Conservation (phyloP, 1,140 invertebrate species). For the Saccostrea cuccullata region DNA sequence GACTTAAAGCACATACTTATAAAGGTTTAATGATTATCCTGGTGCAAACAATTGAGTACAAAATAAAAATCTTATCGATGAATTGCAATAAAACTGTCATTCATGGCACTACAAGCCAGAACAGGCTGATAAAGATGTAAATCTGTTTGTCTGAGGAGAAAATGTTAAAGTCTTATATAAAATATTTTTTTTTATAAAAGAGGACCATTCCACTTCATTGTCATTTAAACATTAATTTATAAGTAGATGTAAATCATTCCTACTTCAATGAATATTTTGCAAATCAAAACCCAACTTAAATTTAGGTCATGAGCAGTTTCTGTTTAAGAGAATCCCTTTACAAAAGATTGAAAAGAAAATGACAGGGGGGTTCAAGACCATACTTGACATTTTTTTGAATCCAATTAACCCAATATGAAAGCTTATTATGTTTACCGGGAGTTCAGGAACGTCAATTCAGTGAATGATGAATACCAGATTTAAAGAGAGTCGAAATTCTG, state of each 20-base stretch:
- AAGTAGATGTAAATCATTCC: background rate
- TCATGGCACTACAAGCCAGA: no score
- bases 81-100: slow-evolving; percentile 16
- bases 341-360: background rate
- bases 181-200: no score
- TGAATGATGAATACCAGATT: slow-evolving; percentile 17
- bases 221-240: no score
- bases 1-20: background rate
- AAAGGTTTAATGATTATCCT: background rate
- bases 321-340: background rate
- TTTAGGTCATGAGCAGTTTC: background rate
- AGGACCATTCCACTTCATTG: no score
- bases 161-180: background rate
- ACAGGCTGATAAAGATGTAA: slow-evolving; percentile 11
- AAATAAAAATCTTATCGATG: background rate
- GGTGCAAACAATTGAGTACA: background rate
- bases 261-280: background rate
- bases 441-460: background rate
- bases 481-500: background rate
- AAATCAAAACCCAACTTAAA: background rate
- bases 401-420: background rate
- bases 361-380: background rate
- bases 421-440: background rate
- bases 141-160: background rate
- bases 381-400: slow-evolving; percentile 16